Evolutionary conservation across 2,113 vertebrate species (phyloP), one percentile per base, ranked within the genome.

Genomic region (Phasianus colchicus): DNA sequence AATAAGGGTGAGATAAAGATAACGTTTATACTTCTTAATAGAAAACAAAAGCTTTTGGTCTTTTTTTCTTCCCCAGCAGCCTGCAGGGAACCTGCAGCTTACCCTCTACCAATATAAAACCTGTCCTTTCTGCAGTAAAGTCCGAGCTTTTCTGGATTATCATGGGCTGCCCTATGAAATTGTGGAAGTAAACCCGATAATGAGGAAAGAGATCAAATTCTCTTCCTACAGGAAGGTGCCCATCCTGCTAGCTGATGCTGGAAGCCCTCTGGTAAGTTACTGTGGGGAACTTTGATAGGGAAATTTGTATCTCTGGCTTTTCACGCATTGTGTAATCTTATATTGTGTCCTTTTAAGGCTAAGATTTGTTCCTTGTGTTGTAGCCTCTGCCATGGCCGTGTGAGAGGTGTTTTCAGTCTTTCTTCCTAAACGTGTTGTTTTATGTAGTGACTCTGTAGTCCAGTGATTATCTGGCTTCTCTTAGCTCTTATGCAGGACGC

Each of bases 51-150:
- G 19, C 9, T 65, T 94, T 61, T 90, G 36, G 8, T 91, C 24
- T 86, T 25, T 91, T 94, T 94, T 95, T 38, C 7, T 91, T 90
- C 24, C 16, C 19, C 69, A 97, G 97, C 60, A 95, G 48, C 82
- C 90, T 34, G 77, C 80, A 19, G 94, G 95, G 19, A 96, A 22
- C 14, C 94, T 98, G 63, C 97, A 98, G 85, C 96, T 99, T 93
- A 99, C 98, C 5, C 97, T 99, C 77, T 99, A 99, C 97, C 99
- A 99, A 97, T 99, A 99, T 88, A 99, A 99, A 96, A 99, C 99
- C 0, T 99, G 99, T 77, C 99, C 99, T 3, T 99, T 99, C 98
- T 99, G 99, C 98, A 99, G 99, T 96, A 99, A 99, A 84, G 99
- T 99, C 61, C 98, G 99, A 8, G 98, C 99, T 30, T 99, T 99